phyloP scores from a whole-genome alignment of 2,888 invertebrate genomes.

The Onthophagus sagittarius region DNA sequence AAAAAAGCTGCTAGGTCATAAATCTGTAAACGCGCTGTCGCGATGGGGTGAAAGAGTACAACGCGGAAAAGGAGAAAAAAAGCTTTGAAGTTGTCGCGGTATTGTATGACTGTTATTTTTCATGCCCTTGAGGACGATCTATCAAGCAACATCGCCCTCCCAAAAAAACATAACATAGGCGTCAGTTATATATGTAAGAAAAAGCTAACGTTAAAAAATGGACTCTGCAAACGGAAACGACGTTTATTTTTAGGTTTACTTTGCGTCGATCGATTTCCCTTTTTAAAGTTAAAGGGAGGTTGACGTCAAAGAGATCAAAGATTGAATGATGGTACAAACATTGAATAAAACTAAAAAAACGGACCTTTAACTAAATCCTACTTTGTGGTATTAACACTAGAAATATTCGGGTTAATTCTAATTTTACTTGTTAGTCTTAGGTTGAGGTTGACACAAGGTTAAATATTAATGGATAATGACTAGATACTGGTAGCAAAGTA shows the following conservation, averaged over 20 bases:
- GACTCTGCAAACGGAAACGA: background rate
- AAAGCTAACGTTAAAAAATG: background rate
- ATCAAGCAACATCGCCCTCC: background rate
- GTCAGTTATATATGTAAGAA: background rate
- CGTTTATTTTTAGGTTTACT: background rate
- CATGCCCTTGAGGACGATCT: background rate
- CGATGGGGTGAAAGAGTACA: background rate
- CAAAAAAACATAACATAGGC: background rate
- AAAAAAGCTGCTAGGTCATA: background rate
- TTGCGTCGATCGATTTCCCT: background rate
- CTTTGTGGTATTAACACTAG: too few relatives aligned
- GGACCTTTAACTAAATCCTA: too few relatives aligned
- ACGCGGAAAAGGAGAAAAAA: background rate
- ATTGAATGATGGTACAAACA: background rate
- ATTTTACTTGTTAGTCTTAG: too few relatives aligned
- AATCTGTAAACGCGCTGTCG: background rate
- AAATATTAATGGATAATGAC: too few relatives aligned
- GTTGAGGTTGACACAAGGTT: too few relatives aligned
- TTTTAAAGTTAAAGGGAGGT: too few relatives aligned
- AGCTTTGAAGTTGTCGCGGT: background rate
- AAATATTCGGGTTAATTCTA: too few relatives aligned
- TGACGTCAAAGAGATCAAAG: background rate
- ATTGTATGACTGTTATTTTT: background rate
- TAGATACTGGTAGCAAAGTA: too few relatives aligned
- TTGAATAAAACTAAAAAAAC: too few relatives aligned